Base-by-base conservation (phyloP, 2,113 vertebrate genomes). In the Chaenocephalus aceratus region DNA sequence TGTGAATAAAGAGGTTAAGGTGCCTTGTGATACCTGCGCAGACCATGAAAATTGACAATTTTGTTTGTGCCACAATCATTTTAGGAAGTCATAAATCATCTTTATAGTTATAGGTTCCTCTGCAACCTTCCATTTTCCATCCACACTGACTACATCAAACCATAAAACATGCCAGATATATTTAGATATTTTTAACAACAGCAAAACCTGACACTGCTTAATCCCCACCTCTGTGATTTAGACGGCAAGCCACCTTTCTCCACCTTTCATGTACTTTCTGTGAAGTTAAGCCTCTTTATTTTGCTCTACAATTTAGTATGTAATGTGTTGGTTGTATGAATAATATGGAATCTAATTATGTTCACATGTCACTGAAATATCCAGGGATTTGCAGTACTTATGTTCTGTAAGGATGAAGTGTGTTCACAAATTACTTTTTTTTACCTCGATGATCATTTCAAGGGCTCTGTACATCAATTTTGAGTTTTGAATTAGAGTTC, bases 31-130 rank as follows among this genome's bases (percentile, higher is more conserved):
- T 68, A 12, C 56, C 65, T 15, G 73, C 67, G 48, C 45, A 63
- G 44, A 62, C 70, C 80, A 81, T 83, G 71, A 80, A 88, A 91
- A 78, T 80, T n/a, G 69, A 86, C 78, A 69, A 82, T 88, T 89
- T 72, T 78, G 78, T 64, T 75, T 84, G 65, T 86, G 83, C 68
- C 87, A 83, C 78, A 52, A 72, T 86, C 60, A 52, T 56, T 89
- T 79, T 78, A 49, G 57, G 53, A 73, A 80, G 73, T 66, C 72
- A 83, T 86, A 82, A 77, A 86, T 87, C 80, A 26, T 30, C 59
- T 79, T 79, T 54, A 58, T 46, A 26, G 75, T 70, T 77, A 63
- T 10, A 49, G 21, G 49, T 72, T 66, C 49, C 52, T 81, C 57
- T 56, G 57, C 67, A 60, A 3, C 11, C 51, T 63, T 75, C 18